Evolutionary conservation across 2,888 invertebrate species (phyloP), one percentile per base, ranked within the genome.

Genomic region (Tinea trinotella): DNA sequence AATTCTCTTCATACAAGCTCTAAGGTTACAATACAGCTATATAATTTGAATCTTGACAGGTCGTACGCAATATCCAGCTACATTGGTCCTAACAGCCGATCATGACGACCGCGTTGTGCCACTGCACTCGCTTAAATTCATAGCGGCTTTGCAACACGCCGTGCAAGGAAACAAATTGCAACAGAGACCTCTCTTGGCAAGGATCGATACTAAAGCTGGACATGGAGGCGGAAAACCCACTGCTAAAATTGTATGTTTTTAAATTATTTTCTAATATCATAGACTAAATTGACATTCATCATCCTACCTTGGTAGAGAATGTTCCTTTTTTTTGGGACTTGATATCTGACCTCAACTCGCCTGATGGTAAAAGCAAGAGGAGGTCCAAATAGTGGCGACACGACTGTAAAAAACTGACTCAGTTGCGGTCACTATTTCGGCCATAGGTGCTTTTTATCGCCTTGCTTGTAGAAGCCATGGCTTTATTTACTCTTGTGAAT

Each of bases 41-140:
- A 24, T 24, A 24, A 5, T 24, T 24, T 24, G 24, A 7, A 24
- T 36, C 12, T 36, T n/a, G 7, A 55, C 59, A 76, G 75, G 69
- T 15, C 73, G 76, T 5, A 71, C 74, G 7, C 91, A 97, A 78
- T 99, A 98, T 88, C 99, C 99, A 4, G 92, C 98, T 13, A 93
- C 93, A 15, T 85, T 99, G 59, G 89, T 99, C 57, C 84, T 97
- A 62, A 98, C 98, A n/a, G 98, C 96, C 15, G 98, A 99, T 87
- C 98, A 99, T 81, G 98, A 99, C 85, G 98, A 99, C 86, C 91
- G 99, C 62, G 99, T 99, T 59, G 98, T 98, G 60, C 99, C 99
- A 52, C 89, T 97, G 60, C 99, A 99, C 87, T 97, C 98, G 57
- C 89, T 98, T 49, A 99, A 99, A 84, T 96, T 93, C 79, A 93